phyloP scores from a whole-genome alignment of 1,140 invertebrate species.

The Drosophila kepulauana region DNA sequence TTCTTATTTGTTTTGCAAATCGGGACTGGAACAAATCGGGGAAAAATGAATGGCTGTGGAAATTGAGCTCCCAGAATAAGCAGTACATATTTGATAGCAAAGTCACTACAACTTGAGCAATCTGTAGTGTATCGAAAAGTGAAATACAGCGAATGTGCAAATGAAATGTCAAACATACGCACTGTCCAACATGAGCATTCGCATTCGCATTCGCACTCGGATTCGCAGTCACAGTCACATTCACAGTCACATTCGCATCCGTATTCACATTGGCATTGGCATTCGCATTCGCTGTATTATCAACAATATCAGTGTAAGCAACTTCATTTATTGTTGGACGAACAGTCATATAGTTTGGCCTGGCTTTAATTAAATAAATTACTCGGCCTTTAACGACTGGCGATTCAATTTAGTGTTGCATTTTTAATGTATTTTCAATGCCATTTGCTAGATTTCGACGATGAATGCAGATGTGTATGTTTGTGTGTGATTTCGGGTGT shows the following conservation, averaged over 20 bases:
- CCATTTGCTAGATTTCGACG: slow-evolving; percentile 33
- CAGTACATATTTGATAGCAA: not conserved
- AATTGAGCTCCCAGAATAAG: no score
- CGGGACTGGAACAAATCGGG: no score
- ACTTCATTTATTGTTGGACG: slow-evolving; percentile 35
- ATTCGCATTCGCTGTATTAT: slow-evolving; percentile 16
- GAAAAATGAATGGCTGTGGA: no score
- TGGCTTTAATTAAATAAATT: slow-evolving; percentile 70
- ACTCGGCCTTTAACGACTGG: slow-evolving; percentile 27
- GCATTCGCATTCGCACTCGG: not conserved
- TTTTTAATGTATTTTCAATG: slow-evolving; percentile 50
- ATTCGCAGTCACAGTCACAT: slow-evolving; percentile 10
- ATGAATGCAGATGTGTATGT: not conserved
- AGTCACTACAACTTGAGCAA: not conserved
- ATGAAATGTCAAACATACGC: slow-evolving; percentile 53
- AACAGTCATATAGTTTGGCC: slow-evolving; percentile 4
- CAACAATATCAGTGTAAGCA: slow-evolving; percentile 41
- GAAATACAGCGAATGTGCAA: slow-evolving; percentile 9
- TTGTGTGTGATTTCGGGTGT: slow-evolving; percentile 3
- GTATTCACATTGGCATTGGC: slow-evolving; percentile 3
- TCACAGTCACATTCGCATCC: not conserved
- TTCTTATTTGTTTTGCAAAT: no score
- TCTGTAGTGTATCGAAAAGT: slow-evolving; percentile 7
- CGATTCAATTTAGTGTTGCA: slow-evolving; percentile 48
- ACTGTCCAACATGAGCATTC: slow-evolving; percentile 34